Base-by-base conservation (phyloP, 1,140 invertebrate genomes). In the Pteromalus puparum region DNA sequence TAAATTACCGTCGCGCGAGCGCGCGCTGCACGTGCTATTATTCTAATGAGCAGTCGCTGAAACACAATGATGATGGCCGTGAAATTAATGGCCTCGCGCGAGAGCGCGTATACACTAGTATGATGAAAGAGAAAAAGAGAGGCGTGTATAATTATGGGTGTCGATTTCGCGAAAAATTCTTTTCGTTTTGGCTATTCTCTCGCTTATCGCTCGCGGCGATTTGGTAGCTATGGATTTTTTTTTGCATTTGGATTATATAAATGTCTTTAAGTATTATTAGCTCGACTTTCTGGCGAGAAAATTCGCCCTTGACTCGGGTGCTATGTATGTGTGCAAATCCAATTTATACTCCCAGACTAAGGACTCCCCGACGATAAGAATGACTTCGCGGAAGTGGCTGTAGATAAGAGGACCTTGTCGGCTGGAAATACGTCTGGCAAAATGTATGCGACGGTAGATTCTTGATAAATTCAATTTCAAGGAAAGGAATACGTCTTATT, bases 101-200 rank as follows among this genome's bases (percentile, higher is more conserved):
- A 6, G 46, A 15, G 15, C 13, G 15, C 10, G 13, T 38, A 74
- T 38, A 34, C 38, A 9, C 5, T 0, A 70, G 30, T 74, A 34
- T 24, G 15, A 7, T 74, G 30, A 1, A 73, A 21, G 9, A 61
- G 3, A n/a, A 28, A 30, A 13, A 30, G 26, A 28, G 68, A 30
- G 30, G 42, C 18, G 26, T 46, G 70, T 74, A n/a, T n/a, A 84
- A 84, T 84, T 79, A 79, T 42, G 18, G n/a, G n/a, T 48, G 42
- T 79, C 82, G 68, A 53, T 79, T 38, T 79, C 68, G 74, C 24
- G 53, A 82, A 82, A 77, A 70, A 53, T 42, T 53, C 75, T 48
- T 76, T 83, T 86, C 77, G 74, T 87, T 81, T 73, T 1, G 74
- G 75, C 83, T 81, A 86, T 85, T 86, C 82, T 82, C n/a, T n/a